These are phyloP conservation scores for Echinarachnius parma DNA, from an alignment of 53 echinoderm and acorn worm genomes.

Conservation along the genomic window DNA sequence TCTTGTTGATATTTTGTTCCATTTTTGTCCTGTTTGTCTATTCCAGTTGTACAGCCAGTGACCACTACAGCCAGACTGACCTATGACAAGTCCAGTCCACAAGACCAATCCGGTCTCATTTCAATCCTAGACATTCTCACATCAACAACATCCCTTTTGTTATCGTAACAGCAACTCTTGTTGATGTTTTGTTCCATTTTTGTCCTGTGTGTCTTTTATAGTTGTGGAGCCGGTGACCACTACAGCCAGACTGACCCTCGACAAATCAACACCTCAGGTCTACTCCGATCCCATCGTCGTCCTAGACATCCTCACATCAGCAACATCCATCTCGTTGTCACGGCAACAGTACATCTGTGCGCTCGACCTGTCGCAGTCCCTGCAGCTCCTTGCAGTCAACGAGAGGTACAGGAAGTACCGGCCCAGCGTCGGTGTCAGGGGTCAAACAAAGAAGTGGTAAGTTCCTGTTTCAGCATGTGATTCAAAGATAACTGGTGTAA, in stretches of 20 bases:
- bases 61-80: slow-evolving; percentile 75
- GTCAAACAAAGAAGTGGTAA: slow-evolving; percentile 80
- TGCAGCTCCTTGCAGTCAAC: slow-evolving; percentile 77
- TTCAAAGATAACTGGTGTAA: no score
- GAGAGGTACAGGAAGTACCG: slow-evolving; percentile 85
- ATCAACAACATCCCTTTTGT: no score
- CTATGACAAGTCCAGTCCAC: slow-evolving; percentile 78
- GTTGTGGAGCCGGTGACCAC: slow-evolving; percentile 86
- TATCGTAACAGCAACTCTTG: no score
- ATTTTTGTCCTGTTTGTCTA: no score
- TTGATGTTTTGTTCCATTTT: no score
- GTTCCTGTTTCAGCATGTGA: no score
- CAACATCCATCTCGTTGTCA: slow-evolving; percentile 60
- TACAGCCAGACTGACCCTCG: slow-evolving; percentile 66
- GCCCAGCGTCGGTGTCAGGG: slow-evolving; percentile 58
- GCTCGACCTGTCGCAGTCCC: slow-evolving; percentile 70
- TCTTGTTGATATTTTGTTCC: no score
- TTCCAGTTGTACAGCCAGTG: slow-evolving; percentile 82
- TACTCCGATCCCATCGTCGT: slow-evolving; percentile 66
- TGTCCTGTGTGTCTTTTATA: no score
- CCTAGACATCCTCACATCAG: slow-evolving; percentile 81
- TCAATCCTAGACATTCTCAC: no score
- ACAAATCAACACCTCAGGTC: slow-evolving; percentile 69
- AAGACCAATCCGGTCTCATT: no score
- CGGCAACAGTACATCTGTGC: slow-evolving; percentile 75